These are phyloP conservation scores for Tubiluchus corallicola DNA, from an alignment of 2,888 invertebrate genomes.

Conservation along the genomic window DNA sequence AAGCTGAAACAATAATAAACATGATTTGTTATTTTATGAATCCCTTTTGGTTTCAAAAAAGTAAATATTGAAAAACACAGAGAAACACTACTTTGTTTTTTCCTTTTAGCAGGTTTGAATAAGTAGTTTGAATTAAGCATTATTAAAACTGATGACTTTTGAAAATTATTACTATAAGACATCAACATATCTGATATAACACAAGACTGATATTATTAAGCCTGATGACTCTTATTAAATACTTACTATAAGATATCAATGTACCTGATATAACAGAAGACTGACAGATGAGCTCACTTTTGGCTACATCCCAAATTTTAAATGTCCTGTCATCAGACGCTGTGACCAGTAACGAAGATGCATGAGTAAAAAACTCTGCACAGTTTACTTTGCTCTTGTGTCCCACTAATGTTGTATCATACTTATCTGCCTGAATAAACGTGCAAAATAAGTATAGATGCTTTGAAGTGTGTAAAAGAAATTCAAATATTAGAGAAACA, in stretches of 20 bases:
- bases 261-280: background rate
- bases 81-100: too few relatives aligned
- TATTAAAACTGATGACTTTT: too few relatives aligned
- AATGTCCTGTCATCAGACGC: slow-evolving; percentile 25
- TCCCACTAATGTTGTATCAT: slow-evolving; percentile 20
- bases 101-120: too few relatives aligned
- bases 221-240: background rate
- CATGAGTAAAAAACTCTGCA: slow-evolving; percentile 25
- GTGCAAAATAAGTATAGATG: background rate
- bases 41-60: too few relatives aligned
- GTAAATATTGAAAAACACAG: too few relatives aligned
- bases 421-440: background rate
- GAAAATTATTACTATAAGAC: too few relatives aligned
- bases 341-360: slow-evolving; percentile 22
- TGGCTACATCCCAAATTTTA: slow-evolving; percentile 17
- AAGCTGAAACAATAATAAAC: slow-evolving; percentile 18
- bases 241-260: background rate
- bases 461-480: background rate
- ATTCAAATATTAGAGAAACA: too few relatives aligned
- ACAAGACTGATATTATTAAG: background rate
- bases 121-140: too few relatives aligned
- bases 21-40: background rate
- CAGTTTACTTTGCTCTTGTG: slow-evolving; percentile 20
- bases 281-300: background rate
- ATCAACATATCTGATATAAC: too few relatives aligned